A percentile compares a stretch with the other conserved stretches of the same genome.
Evolutionary conservation across 2,113 vertebrate species (phyloP).

Genomic region (Copsychus sechellarum): DNA sequence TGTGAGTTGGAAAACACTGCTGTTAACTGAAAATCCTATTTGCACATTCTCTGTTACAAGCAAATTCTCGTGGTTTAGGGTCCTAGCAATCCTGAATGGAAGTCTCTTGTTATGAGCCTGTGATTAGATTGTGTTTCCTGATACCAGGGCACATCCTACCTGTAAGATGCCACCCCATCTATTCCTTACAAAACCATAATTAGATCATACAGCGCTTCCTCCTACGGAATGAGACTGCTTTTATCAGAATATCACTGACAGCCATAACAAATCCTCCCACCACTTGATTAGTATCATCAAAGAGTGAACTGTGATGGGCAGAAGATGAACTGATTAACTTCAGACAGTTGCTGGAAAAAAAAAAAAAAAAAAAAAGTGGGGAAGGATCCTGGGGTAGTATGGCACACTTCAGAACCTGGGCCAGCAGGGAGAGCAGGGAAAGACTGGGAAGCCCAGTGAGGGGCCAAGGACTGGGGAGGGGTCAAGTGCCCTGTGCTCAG

Average conservation of each 20-base stretch:
- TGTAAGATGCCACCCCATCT: not conserved
- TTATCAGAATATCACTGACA: not conserved
- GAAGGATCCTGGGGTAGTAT: fast-evolving
- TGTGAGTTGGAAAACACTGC: not conserved
- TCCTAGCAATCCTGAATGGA: not conserved
- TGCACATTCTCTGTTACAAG: not conserved
- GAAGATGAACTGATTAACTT: not conserved
- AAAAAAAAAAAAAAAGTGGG: not conserved
- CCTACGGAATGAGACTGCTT: not conserved
- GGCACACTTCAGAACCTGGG: not conserved
- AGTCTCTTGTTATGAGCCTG: not conserved
- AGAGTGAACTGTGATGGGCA: not conserved
- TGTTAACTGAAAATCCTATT: not conserved
- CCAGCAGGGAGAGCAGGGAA: not conserved
- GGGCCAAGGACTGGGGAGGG: too few species aligned
- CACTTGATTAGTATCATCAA: not conserved
- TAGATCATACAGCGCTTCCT: fast-evolving
- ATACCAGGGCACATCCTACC: not conserved
- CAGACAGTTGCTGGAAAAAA: not conserved
- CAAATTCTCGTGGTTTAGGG: not conserved
- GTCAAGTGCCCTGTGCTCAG: fast-evolving
- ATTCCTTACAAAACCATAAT: not conserved
- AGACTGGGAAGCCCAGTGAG: not conserved
- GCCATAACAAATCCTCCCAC: not conserved
- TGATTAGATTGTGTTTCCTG: not conserved